Evolutionary conservation across 2,113 vertebrate genomes (phyloP).

Genomic region (Bostrychus sinensis): DNA sequence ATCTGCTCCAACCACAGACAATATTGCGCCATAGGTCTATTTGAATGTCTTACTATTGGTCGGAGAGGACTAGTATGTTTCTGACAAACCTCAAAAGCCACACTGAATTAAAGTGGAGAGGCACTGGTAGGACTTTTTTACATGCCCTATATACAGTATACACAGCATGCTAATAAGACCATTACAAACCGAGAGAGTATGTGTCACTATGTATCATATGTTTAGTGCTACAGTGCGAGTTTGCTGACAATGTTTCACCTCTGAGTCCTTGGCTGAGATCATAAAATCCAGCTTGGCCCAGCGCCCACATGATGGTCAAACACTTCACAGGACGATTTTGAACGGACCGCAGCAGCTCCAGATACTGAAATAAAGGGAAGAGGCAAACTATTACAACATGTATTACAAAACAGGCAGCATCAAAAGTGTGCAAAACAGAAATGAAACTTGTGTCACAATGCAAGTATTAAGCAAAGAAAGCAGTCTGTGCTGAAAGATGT

Average conservation of each 20-base stretch:
- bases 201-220: no score
- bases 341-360: constrained; percentile 90
- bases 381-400: not conserved
- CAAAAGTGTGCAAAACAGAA: not conserved
- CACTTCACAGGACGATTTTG: constrained; percentile 89
- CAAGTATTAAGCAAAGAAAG: not conserved
- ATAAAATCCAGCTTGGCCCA: constrained; percentile 90
- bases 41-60: no score
- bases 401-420: constrained; percentile 12
- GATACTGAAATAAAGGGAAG: constrained; percentile 76
- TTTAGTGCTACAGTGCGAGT: not conserved
- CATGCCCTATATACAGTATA: no score
- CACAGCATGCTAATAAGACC: no score
- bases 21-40: no score
- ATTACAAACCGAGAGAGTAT: not conserved
- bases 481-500: not conserved
- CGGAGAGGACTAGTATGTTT: no score
- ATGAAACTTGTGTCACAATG: constrained; percentile 5
- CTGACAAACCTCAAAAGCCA: no score
- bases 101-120: no score
- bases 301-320: constrained; percentile 93
- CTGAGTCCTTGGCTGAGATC: constrained; percentile 90
- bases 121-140: no score
- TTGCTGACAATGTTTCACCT: constrained; percentile 72
- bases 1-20: no score